Percentiles rank a stretch among this genome's conserved stretches.
These are phyloP conservation scores for Odontocerum albicorne DNA, from an alignment of 2,888 invertebrate genomes.

Conservation along the genomic window DNA sequence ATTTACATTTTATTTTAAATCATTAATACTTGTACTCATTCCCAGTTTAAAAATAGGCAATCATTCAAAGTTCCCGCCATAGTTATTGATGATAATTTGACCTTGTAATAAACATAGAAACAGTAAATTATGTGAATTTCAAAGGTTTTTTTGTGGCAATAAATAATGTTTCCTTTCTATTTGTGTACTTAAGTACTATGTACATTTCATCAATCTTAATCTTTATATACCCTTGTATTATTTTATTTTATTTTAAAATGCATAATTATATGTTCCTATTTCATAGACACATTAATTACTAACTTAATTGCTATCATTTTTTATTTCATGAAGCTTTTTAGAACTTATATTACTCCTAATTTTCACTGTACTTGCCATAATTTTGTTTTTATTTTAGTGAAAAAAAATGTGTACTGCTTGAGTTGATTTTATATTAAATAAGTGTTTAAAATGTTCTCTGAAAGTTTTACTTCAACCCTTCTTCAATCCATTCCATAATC, in stretches of 20 bases:
- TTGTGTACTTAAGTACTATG: slow-evolving; percentile 12
- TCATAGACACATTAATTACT: slow-evolving; percentile 16
- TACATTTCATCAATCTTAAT: slow-evolving; percentile 2
- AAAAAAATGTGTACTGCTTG: slow-evolving; percentile 52
- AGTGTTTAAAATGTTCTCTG: slow-evolving; percentile 41
- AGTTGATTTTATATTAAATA: slow-evolving; percentile 52
- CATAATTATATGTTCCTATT: slow-evolving; percentile 27
- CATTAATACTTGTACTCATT: no score
- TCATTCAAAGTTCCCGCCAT: no score
- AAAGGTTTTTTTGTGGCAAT: no score
- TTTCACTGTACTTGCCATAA: slow-evolving; percentile 48
- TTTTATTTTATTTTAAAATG: slow-evolving; percentile 14
- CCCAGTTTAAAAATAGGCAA: no score
- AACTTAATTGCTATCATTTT: slow-evolving; percentile 15
- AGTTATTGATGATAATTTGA: no score
- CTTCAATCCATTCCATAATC: background rate
- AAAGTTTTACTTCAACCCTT: background rate
- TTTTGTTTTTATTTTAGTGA: slow-evolving; percentile 43
- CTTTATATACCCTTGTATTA: slow-evolving; percentile 13
- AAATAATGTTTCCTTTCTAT: no score
- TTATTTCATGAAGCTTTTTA: slow-evolving; percentile 18
- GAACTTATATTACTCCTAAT: slow-evolving; percentile 20
- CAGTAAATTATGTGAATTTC: no score
- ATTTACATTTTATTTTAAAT: no score
- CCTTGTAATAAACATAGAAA: no score